Evolutionary conservation across 2,797 vertebrate genomes (phyloP).

Genomic region (Mallotus villosus): DNA sequence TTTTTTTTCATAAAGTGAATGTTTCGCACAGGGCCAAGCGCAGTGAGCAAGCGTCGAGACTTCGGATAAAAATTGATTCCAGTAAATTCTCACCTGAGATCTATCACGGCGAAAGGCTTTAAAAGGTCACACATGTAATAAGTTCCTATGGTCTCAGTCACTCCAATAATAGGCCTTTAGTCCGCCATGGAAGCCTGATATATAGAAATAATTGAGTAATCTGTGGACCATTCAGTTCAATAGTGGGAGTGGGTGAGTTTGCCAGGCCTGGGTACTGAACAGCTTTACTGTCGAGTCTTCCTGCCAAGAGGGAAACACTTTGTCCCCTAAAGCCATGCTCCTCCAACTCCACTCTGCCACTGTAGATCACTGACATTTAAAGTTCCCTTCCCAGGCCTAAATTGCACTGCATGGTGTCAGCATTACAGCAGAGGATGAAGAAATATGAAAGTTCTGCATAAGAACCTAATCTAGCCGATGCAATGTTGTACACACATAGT

Average conservation of each 20-base stretch:
- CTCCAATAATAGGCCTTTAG: conserved; percentile 84
- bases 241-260: conserved; percentile 71
- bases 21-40: conserved; percentile 65
- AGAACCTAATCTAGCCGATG: not conserved
- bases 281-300: conserved; percentile 67
- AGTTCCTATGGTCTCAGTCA: conserved; percentile 83
- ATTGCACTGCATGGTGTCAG: conserved; percentile 46
- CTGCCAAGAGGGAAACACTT: conserved; percentile 66
- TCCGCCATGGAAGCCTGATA: conserved; percentile 80
- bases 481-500: not conserved
- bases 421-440: conserved; percentile 49
- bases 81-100: conserved; percentile 86
- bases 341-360: conserved; percentile 55
- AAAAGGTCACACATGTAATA: conserved; percentile 87
- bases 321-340: conserved; percentile 64
- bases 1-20: conserved; percentile 63
- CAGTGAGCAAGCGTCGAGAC: conserved; percentile 71
- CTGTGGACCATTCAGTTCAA: conserved; percentile 84
- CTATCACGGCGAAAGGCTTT: conserved; percentile 82
- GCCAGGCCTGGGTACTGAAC: conserved; percentile 65
- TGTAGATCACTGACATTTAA: conserved; percentile 69
- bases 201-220: conserved; percentile 88
- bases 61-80: conserved; percentile 83
- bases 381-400: conserved; percentile 43
- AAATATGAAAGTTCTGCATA: conserved; percentile 37